These are phyloP conservation scores for Brachypteracias leptosomus DNA, from an alignment of 2,113 vertebrate species.

Conservation along the genomic window DNA sequence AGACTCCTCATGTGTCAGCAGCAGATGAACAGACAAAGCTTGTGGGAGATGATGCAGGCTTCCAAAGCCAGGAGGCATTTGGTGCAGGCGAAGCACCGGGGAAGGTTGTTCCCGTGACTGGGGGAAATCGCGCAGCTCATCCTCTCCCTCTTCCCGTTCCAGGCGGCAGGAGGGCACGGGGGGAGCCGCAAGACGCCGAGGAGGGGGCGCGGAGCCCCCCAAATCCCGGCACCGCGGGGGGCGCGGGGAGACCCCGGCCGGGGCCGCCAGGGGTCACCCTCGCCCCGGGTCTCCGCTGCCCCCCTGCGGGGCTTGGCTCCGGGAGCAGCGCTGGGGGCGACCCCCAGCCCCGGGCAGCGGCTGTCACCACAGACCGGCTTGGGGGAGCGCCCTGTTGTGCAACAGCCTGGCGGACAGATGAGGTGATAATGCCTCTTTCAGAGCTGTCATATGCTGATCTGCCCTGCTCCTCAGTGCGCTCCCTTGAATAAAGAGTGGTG, in stretches of 20 bases:
- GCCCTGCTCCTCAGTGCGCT: neutral
- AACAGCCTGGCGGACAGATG: neutral
- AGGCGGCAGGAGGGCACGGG: fast-evolving
- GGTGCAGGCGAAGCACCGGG: neutral
- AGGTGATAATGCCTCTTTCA: neutral
- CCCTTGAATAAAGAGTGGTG: neutral
- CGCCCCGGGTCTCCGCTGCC: neutral
- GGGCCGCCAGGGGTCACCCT: neutral
- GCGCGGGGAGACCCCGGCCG: too few species aligned
- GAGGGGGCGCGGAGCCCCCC: fast-evolving
- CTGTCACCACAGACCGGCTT: neutral
- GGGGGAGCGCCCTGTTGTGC: neutral
- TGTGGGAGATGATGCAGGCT: neutral
- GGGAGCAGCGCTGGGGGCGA: neutral
- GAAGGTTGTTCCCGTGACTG: neutral
- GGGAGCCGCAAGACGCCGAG: neutral
- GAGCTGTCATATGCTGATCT: neutral
- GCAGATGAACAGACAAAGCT: fast-evolving
- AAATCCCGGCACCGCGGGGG: fast-evolving
- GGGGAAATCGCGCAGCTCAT: neutral
- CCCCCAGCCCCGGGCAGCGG: neutral
- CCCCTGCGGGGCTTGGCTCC: too few species aligned
- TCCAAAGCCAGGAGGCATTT: neutral
- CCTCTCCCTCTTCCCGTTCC: neutral
- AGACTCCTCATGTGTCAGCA: fast-evolving